Conservation (phyloP, 2,888 invertebrate species). For the Zhuqinia jingwanae region DNA sequence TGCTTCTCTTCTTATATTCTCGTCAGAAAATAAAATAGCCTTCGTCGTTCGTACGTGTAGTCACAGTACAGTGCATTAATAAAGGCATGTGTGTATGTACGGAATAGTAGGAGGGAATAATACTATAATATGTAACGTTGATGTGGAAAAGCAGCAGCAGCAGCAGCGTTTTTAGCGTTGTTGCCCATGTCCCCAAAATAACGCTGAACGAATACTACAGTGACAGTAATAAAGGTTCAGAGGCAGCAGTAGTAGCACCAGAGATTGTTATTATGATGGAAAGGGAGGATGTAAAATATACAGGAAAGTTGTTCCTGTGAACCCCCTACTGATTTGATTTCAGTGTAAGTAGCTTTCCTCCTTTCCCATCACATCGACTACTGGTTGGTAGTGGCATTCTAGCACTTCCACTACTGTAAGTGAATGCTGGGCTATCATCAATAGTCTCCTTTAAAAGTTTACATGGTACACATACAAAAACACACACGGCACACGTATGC, state of each 20-base stretch:
- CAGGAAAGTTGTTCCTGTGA: constrained; percentile 33
- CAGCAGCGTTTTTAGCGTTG: not conserved
- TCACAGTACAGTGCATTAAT: constrained; percentile 26
- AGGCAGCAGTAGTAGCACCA: not conserved
- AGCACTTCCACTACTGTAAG: not conserved
- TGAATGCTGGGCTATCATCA: constrained; percentile 13
- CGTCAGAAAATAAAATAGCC: constrained; percentile 8
- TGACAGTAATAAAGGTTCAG: constrained; percentile 11
- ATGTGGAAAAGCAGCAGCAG: not conserved
- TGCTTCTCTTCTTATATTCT: too few species aligned
- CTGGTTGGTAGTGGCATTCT: not conserved
- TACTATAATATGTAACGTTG: not conserved
- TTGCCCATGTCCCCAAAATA: too few species aligned
- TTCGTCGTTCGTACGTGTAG: not conserved
- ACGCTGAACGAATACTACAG: too few species aligned
- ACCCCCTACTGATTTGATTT: constrained; percentile 54
- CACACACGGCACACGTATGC: constrained; percentile 3
- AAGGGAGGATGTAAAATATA: not conserved
- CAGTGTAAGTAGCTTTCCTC: constrained; percentile 56
- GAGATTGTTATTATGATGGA: not conserved
- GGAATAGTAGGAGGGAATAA: not conserved
- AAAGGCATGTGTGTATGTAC: not conserved
- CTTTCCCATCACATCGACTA: constrained; percentile 40
- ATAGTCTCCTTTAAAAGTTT: too few species aligned
- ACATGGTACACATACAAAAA: not conserved